phyloP scores from a whole-genome alignment of 2,888 invertebrate genomes.

The Acholoe squamosa region DNA sequence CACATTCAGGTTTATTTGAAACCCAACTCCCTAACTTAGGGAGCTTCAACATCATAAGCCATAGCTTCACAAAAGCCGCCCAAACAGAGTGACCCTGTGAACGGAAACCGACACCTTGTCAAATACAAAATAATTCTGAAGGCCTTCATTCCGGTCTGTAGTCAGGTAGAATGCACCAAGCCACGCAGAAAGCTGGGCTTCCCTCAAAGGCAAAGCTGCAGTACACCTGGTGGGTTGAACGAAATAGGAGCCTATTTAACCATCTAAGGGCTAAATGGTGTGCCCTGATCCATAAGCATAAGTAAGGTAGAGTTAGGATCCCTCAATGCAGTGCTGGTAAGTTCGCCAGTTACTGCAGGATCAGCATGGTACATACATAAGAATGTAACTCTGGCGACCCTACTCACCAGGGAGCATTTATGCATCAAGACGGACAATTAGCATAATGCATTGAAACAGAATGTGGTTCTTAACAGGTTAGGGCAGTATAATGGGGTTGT shows the following conservation, averaged over 20 bases:
- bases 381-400: too few species aligned
- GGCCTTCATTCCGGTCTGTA: not conserved
- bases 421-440: too few species aligned
- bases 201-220: not conserved
- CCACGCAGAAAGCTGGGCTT: not conserved
- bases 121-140: not conserved
- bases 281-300: too few species aligned
- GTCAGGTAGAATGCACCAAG: not conserved
- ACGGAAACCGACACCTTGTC: conserved; percentile 7
- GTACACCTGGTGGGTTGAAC: not conserved
- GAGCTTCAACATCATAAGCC: not conserved
- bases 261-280: too few species aligned
- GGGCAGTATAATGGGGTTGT: not conserved
- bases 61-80: not conserved
- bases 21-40: not conserved
- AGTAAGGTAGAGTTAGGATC: too few species aligned
- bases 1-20: not conserved
- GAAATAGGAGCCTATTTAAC: not conserved
- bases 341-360: too few species aligned
- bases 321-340: too few species aligned
- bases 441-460: too few species aligned
- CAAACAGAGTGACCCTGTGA: not conserved
- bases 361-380: too few species aligned
- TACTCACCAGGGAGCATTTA: too few species aligned
- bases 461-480: too few species aligned